Base-by-base conservation (phyloP, 1,140 invertebrate species). In the Dendroctonus ponderosae region DNA sequence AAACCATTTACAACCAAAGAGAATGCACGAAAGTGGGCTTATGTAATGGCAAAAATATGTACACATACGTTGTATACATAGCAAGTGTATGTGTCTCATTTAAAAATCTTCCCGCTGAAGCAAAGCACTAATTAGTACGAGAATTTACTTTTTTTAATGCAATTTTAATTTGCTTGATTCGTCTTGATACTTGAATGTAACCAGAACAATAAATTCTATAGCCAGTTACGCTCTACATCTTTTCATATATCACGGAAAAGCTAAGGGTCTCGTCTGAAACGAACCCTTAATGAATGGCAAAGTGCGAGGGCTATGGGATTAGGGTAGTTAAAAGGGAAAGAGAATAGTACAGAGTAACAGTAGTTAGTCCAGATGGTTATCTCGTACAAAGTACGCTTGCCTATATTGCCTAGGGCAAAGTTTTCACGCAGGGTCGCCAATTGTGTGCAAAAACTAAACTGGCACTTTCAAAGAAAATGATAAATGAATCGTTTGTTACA, bases 311-410 rank as follows among this genome's bases (percentile, higher is more conserved):
- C 51, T 54, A 44, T 37, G 51, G 52, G 51, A 63, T 63, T 63
- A 62, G 66, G 66, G 66, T 61, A 54, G 66, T 61, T 54, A 62
- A 59, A 56, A 51, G 66, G 46, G 60, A 62, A 62, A 60, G 64
- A 48, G 64, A 65, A 54, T 56, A 63, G 52, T 57, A 46, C 41
- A 62, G 50, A 67, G 58, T 56, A 54, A 51, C 68, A 62, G 71
- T 69, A 72, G 71, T 72, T 69, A 67, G 64, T 69, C 69, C 72
- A 74, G 72, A 74, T 74, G 72, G 69, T 74, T 74, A 74, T 74
- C 72, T 56, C 52, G 59, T 40, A 41, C 42, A 59, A 62, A 62
- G 65, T 67, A 58, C 57, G 43, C 60, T 58, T 59, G 40, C 49
- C 9, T 58, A 56, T 44, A 46, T 49, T 56, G 54, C 62, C 62